phyloP scores from a whole-genome alignment of 1,140 invertebrate species.

The Meloidogyne hapla region DNA sequence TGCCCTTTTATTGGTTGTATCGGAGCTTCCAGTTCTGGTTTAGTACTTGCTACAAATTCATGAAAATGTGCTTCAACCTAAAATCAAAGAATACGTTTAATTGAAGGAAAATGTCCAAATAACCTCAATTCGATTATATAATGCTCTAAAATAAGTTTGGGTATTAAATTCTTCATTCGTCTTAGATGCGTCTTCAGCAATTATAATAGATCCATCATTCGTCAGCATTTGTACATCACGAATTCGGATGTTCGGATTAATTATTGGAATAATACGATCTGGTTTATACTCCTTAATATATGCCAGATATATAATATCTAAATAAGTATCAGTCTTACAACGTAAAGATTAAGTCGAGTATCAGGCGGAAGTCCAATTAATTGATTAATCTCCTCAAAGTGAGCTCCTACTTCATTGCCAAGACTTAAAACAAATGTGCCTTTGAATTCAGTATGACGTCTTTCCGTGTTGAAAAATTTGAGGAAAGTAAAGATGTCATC shows the following conservation, averaged over 20 bases:
- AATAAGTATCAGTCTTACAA: constrained; percentile 31
- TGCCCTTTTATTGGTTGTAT: constrained; percentile 34
- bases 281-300: constrained; percentile 41
- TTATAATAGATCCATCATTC: constrained; percentile 37
- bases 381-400: constrained; percentile 32
- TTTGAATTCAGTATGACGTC: constrained; percentile 35
- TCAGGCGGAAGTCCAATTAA: constrained; percentile 39
- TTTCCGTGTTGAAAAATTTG: constrained; percentile 47
- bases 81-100: not conserved
- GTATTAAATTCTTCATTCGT: constrained; percentile 36
- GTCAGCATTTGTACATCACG: constrained; percentile 28
- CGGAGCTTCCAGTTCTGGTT: constrained; percentile 1
- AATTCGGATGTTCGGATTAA: constrained; percentile 14
- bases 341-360: constrained; percentile 43
- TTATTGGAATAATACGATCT: constrained; percentile 32
- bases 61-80: constrained; percentile 39
- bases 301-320: not conserved
- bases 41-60: constrained; percentile 31
- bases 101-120: not conserved
- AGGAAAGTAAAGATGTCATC: constrained; percentile 47
- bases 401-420: constrained; percentile 20
- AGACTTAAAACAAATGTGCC: constrained; percentile 42
- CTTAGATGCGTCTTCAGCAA: constrained; percentile 20
- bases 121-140: constrained; percentile 44
- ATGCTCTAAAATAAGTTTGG: constrained; percentile 33